These are phyloP conservation scores for Varecia variegata DNA, from an alignment of 2,797 vertebrate species.

Conservation along the genomic window DNA sequence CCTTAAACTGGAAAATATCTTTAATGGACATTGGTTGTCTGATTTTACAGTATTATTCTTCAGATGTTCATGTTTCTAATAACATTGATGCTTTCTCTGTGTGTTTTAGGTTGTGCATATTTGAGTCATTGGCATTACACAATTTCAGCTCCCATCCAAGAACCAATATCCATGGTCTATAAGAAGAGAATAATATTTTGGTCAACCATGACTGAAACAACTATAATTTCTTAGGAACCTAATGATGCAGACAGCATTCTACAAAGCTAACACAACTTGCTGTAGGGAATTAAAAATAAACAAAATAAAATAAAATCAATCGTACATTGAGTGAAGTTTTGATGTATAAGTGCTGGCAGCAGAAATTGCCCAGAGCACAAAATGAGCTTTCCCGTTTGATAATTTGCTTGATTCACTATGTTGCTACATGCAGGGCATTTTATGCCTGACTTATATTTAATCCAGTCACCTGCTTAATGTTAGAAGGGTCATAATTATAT, in stretches of 20 bases:
- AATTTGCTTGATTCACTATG: slow-evolving; percentile 87
- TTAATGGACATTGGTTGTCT: slow-evolving; percentile 78
- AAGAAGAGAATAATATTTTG: slow-evolving; percentile 65
- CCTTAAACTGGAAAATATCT: slow-evolving; percentile 77
- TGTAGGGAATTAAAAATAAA: slow-evolving; percentile 88
- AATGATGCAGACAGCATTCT: slow-evolving; percentile 84
- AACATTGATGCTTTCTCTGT: slow-evolving; percentile 58
- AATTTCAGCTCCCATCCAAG: slow-evolving; percentile 61
- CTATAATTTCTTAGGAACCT: slow-evolving; percentile 83
- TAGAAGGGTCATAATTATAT: slow-evolving; percentile 85
- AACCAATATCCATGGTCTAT: slow-evolving; percentile 37
- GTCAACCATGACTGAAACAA: slow-evolving; percentile 81
- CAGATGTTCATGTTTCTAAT: slow-evolving; percentile 77
- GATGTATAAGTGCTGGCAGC: slow-evolving; percentile 89
- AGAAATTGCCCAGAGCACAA: slow-evolving; percentile 86
- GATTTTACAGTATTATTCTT: slow-evolving; percentile 79
- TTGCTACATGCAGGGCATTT: slow-evolving; percentile 86
- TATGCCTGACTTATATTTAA: slow-evolving; percentile 88
- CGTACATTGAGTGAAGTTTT: slow-evolving; percentile 91
- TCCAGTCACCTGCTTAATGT: slow-evolving; percentile 87
- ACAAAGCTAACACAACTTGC: slow-evolving; percentile 84
- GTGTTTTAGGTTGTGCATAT: neutral
- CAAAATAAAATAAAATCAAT: slow-evolving; percentile 90
- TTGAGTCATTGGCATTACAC: slow-evolving; percentile 50
- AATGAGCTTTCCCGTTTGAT: slow-evolving; percentile 87